These are phyloP conservation scores for Melinaea menophilus DNA, from an alignment of 2,888 invertebrate genomes.

Conservation along the genomic window DNA sequence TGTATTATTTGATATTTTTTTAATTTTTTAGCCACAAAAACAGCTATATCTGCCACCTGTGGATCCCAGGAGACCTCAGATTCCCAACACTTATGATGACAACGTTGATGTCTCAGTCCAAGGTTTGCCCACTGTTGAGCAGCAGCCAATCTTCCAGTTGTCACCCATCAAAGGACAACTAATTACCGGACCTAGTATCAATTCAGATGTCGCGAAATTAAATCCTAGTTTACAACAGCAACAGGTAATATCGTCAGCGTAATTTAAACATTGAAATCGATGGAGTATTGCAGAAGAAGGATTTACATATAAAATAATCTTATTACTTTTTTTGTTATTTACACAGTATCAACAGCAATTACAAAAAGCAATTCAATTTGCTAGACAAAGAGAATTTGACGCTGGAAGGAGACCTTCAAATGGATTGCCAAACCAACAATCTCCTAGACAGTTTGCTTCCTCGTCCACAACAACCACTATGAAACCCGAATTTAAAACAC, in stretches of 20 bases:
- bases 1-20: constrained; percentile 6
- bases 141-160: constrained; percentile 57
- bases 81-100: constrained; percentile 43
- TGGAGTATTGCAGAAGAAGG: too few species aligned
- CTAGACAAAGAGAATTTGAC: constrained; percentile 58
- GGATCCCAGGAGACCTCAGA: constrained; percentile 51
- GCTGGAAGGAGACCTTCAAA: constrained; percentile 40
- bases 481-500: constrained; percentile 39
- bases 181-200: constrained; percentile 56
- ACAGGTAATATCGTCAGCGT: constrained; percentile 46
- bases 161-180: constrained; percentile 66
- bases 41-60: constrained; percentile 56
- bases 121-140: constrained; percentile 61
- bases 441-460: constrained; percentile 53
- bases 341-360: constrained; percentile 62
- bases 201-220: constrained; percentile 54
- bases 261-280: not conserved
- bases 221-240: constrained; percentile 52
- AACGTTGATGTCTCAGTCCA: constrained; percentile 65
- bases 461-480: constrained; percentile 48
- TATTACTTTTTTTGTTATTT: constrained; percentile 8
- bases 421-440: constrained; percentile 44
- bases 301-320: not conserved
- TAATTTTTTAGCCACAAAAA: constrained; percentile 32
- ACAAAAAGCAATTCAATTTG: constrained; percentile 56